Evolutionary conservation across 2,113 vertebrate genomes (phyloP).

Genomic region (Pygoscelis adeliae): DNA sequence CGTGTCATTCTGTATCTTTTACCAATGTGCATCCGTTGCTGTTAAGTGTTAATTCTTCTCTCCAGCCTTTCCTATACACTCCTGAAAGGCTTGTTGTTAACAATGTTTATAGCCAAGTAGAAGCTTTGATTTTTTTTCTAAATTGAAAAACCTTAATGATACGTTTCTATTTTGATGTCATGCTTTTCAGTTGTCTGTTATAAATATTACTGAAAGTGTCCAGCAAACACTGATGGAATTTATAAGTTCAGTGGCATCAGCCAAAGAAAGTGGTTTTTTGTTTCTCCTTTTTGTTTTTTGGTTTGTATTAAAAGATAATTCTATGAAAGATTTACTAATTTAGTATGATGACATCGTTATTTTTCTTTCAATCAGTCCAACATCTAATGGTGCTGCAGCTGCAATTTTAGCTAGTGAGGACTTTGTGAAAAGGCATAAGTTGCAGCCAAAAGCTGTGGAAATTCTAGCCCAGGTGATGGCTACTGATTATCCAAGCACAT

Average conservation of each 20-base stretch:
- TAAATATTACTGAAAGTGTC: neutral
- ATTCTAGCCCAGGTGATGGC: constrained; percentile 95
- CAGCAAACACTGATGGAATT: neutral
- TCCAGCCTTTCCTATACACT: neutral
- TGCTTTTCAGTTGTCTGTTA: neutral
- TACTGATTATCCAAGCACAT: constrained; percentile 87
- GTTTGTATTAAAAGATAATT: neutral
- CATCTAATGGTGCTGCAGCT: constrained; percentile 93
- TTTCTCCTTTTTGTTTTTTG: neutral
- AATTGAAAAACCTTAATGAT: neutral
- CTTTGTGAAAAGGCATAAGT: constrained; percentile 80
- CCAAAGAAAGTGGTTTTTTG: neutral
- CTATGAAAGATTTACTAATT: neutral
- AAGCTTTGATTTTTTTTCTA: neutral
- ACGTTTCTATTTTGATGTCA: neutral
- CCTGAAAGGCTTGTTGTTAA: neutral
- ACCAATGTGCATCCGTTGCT: neutral
- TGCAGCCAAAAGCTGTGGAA: constrained; percentile 90
- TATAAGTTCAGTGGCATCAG: neutral
- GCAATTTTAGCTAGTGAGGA: constrained; percentile 87
- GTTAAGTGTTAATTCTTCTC: neutral
- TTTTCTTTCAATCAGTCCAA: constrained; percentile 80
- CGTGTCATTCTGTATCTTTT: neutral
- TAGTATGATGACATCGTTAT: neutral
- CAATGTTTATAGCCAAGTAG: neutral